Evolutionary conservation across 2,113 vertebrate species (phyloP).

Genomic region (Ammodytes marinus): DNA sequence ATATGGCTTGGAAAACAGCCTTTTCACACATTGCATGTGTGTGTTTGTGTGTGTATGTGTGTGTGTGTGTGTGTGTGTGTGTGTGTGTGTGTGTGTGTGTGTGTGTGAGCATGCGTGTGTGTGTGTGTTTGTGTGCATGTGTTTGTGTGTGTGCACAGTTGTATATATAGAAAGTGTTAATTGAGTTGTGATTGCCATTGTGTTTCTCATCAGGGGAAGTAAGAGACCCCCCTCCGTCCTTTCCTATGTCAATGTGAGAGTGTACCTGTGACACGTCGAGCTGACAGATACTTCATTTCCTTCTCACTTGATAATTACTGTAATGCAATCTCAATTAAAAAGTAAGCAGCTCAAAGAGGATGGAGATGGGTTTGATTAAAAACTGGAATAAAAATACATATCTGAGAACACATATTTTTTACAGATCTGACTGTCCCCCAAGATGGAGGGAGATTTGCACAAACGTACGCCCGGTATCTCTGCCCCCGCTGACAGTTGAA

Average conservation of each 20-base stretch:
- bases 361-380: constrained; percentile 71
- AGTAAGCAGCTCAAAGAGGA: constrained; percentile 65
- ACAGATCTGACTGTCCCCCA: constrained; percentile 41
- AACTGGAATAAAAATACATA: constrained; percentile 61
- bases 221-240: constrained; percentile 65
- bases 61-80: constrained; percentile 13
- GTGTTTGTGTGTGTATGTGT: constrained; percentile 5
- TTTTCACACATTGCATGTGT: constrained; percentile 34
- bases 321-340: constrained; percentile 82
- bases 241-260: constrained; percentile 75
- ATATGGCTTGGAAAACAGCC: constrained; percentile 59
- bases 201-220: constrained; percentile 74
- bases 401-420: constrained; percentile 56
- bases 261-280: constrained; percentile 79
- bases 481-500: not conserved
- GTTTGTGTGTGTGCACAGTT: constrained; percentile 40
- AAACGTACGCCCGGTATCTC: not conserved
- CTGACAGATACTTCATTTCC: constrained; percentile 75
- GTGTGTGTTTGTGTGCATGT: not conserved
- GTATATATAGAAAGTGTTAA: constrained; percentile 87
- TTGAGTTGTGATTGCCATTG: constrained; percentile 83
- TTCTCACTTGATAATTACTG: constrained; percentile 82
- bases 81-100: not conserved
- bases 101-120: constrained; percentile 38
- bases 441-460: constrained; percentile 5